phyloP scores from a whole-genome alignment of 1,140 invertebrate genomes.

The Ceratosolen solmsi region DNA sequence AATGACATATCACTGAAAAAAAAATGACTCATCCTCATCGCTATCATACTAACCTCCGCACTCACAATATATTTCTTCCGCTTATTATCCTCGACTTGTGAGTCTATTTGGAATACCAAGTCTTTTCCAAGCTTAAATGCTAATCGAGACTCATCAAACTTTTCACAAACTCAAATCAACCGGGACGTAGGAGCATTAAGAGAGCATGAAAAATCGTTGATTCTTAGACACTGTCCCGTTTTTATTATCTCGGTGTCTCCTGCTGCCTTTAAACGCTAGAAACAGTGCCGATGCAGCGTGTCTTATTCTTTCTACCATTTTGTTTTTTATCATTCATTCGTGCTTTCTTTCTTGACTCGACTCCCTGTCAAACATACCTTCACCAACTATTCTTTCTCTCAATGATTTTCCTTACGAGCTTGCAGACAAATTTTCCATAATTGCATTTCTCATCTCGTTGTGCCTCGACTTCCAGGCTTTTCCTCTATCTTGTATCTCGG shows the following conservation, averaged over 20 bases:
- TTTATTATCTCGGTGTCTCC: neutral
- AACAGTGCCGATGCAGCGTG: neutral
- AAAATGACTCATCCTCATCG: too few species aligned
- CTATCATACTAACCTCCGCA: too few species aligned
- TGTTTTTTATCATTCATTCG: neutral
- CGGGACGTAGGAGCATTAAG: slow-evolving; percentile 21
- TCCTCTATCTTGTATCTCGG: neutral
- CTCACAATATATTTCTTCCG: too few species aligned
- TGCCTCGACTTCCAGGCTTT: neutral
- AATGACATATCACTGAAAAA: too few species aligned
- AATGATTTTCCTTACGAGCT: neutral
- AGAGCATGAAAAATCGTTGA: slow-evolving; percentile 11
- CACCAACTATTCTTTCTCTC: neutral
- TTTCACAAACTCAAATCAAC: slow-evolving; percentile 24
- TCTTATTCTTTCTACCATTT: slow-evolving; percentile 4
- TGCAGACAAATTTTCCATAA: neutral
- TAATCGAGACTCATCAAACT: slow-evolving; percentile 21
- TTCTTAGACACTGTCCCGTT: neutral
- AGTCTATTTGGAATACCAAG: too few species aligned
- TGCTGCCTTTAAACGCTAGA: neutral
- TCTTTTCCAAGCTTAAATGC: slow-evolving; percentile 3
- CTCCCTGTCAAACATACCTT: neutral
- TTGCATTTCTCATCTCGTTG: too few species aligned
- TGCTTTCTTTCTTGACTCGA: neutral
- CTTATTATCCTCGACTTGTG: too few species aligned